Base-by-base conservation (phyloP, 2,888 invertebrate genomes). In the Digitonthophagus gazella region DNA sequence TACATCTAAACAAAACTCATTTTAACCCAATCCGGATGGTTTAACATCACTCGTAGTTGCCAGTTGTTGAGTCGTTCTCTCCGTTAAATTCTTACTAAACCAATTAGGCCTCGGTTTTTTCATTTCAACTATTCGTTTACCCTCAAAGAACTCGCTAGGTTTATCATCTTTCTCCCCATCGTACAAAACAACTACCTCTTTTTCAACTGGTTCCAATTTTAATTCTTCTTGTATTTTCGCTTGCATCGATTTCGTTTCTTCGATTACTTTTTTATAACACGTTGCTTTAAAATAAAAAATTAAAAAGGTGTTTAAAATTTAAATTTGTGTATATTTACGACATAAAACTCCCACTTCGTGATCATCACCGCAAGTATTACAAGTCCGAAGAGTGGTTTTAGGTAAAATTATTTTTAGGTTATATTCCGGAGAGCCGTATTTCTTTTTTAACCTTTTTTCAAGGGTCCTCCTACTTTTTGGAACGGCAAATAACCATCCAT, bases 131-230 rank as follows among this genome's bases (percentile, higher is more conserved):
- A 97, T 87, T 75, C 92, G 87, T 83, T 94, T 95, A 0, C 90
- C 89, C 76, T 89, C 83, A 81, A 87, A 86, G 73, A 84, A 86
- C 75, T 90, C 89, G 20, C 84, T 83, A 0, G 87, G 84, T 83
- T 89, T 85, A 81, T 86, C 79, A 72, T 89, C 85, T 76, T 86
- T 89, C 79, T 97, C 97, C 57, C 92, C 93, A 75, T 94, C 88
- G 80, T 97, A 97, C 6, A 96, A 80, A 1, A 96, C 92, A 22
- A 93, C 86, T 5, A 97, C 92, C 82, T 96, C 95, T 78, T 94
- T 86, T 75, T 96, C 94, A 64, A 94, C 86, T 0, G 95, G 92
- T 67, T 88, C 85, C 6, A 91, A 82, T 5, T 89, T 89, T 58
- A 93, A 82, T 75, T 92, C 86, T 57, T 88, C 84, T 76, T 89